Base-by-base conservation (phyloP, 2,888 invertebrate genomes). In the Apodemia mormo region DNA sequence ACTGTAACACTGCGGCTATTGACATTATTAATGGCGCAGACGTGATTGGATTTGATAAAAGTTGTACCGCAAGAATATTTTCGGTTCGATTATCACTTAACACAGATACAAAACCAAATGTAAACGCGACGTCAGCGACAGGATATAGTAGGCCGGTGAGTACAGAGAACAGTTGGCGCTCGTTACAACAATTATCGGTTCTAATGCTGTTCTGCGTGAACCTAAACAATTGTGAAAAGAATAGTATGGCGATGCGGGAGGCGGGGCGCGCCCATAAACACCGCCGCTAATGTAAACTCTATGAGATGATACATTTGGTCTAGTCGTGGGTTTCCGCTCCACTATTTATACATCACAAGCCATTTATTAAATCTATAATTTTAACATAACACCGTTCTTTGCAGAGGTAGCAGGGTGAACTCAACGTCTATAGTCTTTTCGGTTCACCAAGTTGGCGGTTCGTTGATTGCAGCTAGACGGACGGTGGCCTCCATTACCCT, bases 251-350 rank as follows among this genome's bases (percentile, higher is more conserved):
- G 83, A 82, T 83, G 82, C 82, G 79, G 82, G 82, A 80, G 81
- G 80, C 82, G 81, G 85, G 29, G 40, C 7, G 29, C 30, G 58
- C 58, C 30, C 88, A 88, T 90, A 88, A 83, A 88, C 76, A 77
- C 74, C 75, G 45, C 45, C 70, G 71, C 72, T 73, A 83, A 84
- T 76, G 87, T 85, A 85, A 87, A 86, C 88, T 83, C 86, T 89
- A 89, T 90, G 90, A 89, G 79, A 87, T 80, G 82, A 81, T 84
- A 82, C 90, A 90, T 82, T 79, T 86, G 88, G 89, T 78, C 58
- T 56, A 77, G 74, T 75, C 72, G 68, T 72, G 67, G 73, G 71
- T 75, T 74, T 77, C 76, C 76, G 75, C 74, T 77, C 37, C 71
- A 69, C 77, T 45, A 9, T 45, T 45, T 43, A 43, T 9, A 43